phyloP scores from a whole-genome alignment of 2,797 vertebrate genomes.

The Antennarius maculatus region DNA sequence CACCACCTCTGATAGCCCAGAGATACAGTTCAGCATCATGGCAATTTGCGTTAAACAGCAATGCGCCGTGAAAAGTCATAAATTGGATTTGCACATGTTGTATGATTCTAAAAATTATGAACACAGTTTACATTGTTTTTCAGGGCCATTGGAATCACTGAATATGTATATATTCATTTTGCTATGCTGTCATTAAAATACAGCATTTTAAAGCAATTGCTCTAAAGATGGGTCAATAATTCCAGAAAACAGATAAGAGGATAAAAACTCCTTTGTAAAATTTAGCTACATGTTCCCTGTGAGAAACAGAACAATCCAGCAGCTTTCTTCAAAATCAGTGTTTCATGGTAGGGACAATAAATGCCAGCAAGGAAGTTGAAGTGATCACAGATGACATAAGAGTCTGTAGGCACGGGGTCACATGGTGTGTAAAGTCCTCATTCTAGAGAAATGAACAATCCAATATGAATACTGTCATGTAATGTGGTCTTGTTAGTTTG shows the following conservation, averaged over 20 bases:
- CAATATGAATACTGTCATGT: not conserved
- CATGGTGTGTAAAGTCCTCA: constrained; percentile 74
- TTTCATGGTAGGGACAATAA: constrained; percentile 71
- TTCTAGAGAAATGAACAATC: constrained; percentile 74
- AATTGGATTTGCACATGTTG: constrained; percentile 49
- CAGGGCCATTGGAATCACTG: constrained; percentile 9
- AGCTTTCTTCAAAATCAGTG: constrained; percentile 66
- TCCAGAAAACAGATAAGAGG: constrained; percentile 43
- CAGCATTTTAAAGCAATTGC: constrained; percentile 32
- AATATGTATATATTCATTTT: constrained; percentile 27
- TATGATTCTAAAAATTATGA: constrained; percentile 51
- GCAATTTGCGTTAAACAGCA: constrained; percentile 48
- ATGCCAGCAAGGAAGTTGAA: constrained; percentile 73
- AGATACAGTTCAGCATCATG: constrained; percentile 36
- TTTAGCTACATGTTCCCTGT: constrained; percentile 41
- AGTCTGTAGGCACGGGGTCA: constrained; percentile 82
- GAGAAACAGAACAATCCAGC: constrained; percentile 45
- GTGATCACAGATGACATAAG: constrained; percentile 82
- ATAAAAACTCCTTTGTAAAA: constrained; percentile 37
- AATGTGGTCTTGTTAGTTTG: not conserved
- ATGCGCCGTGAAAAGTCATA: constrained; percentile 45
- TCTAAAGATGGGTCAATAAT: constrained; percentile 38
- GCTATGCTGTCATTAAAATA: constrained; percentile 22
- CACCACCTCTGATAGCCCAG: constrained; percentile 38
- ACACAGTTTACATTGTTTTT: constrained; percentile 19